Evolutionary conservation across 2,888 invertebrate species (phyloP), one percentile per base, ranked within the genome.

Genomic region (Lutraria lutraria): DNA sequence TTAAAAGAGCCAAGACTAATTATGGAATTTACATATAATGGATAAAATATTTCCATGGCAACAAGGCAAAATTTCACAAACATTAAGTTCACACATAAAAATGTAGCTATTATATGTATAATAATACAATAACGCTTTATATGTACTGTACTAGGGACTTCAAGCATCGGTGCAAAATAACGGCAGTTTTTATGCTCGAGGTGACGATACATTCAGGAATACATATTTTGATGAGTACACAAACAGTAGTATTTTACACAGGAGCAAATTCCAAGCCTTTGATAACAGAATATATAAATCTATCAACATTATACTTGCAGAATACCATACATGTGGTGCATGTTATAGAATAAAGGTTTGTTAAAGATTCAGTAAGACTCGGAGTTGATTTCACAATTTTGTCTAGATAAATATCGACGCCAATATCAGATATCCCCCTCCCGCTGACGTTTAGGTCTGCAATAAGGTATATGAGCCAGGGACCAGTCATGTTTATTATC

Each of bases 201-300:
- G 85, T 85, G 85, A 85, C 15, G 85, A 80, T 85, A 72, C 79
- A 79, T 80, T 79, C 60, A 60, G 85, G 85, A 80, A 80, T 85
- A 85, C 60, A 85, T 60, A 83, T 52, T 85, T 80, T 85, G 79
- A 85, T 85, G 85, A 80, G 79, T 85, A 85, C 54, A 85, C 54
- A 53, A 85, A 85, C 54, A 80, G 85, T 85, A 85, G 79, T 79
- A 85, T 34, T 85, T 12, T 52, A 85, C 79, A 85, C 25, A 80
- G 56, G 79, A 85, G 85, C 85, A 85, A 85, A 84, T 29, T 85
- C 80, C 85, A 85, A 85, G 85, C 85, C 85, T 80, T 84, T 54
- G 43, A 85, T 85, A 85, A 79, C 79, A 31, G 85, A 85, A 54
- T 85, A 85, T 54, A 85, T 85, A 56, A 29, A 52, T 80, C 85